Conservation (phyloP, 2,888 invertebrate species). For the Brachypalpus laphriformis region DNA sequence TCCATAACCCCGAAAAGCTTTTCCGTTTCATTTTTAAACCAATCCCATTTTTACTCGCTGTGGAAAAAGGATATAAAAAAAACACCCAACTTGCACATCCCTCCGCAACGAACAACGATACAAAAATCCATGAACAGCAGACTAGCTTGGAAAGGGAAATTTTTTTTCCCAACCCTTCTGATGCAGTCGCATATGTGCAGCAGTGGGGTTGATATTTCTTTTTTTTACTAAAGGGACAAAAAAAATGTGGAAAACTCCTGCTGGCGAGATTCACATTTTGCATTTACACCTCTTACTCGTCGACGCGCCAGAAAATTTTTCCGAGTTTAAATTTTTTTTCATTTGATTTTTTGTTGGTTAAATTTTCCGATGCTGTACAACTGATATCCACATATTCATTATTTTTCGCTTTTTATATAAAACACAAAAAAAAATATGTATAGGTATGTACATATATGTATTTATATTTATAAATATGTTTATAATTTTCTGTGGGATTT, state of each 20-base stretch:
- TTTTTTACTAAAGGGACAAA: slow-evolving; percentile 16
- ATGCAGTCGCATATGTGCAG: slow-evolving; percentile 66
- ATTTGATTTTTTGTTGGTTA: neutral
- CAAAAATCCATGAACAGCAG: slow-evolving; percentile 58
- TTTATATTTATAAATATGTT: slow-evolving; percentile 34
- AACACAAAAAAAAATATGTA: neutral
- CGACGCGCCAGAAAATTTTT: slow-evolving; percentile 18
- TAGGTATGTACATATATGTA: neutral
- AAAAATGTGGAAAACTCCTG: slow-evolving; percentile 20
- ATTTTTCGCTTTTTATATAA: neutral
- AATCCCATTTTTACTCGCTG: slow-evolving; percentile 64
- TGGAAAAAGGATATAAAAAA: slow-evolving; percentile 33
- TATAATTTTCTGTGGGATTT: slow-evolving; percentile 62
- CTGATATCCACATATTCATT: slow-evolving; percentile 28
- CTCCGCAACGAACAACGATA: slow-evolving; percentile 11
- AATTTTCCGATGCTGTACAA: slow-evolving; percentile 29
- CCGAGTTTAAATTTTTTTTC: slow-evolving; percentile 14
- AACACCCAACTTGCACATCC: slow-evolving; percentile 8
- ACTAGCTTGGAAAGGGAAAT: slow-evolving; percentile 52
- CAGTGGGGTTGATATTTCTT: slow-evolving; percentile 3
- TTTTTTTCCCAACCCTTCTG: slow-evolving; percentile 46
- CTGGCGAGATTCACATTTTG: slow-evolving; percentile 61
- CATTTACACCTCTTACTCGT: slow-evolving; percentile 53
- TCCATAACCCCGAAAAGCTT: slow-evolving; percentile 74
- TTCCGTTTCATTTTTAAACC: slow-evolving; percentile 74